Conservation (phyloP, 2,888 invertebrate genomes). For the Leptinotarsa rubiginosa region DNA sequence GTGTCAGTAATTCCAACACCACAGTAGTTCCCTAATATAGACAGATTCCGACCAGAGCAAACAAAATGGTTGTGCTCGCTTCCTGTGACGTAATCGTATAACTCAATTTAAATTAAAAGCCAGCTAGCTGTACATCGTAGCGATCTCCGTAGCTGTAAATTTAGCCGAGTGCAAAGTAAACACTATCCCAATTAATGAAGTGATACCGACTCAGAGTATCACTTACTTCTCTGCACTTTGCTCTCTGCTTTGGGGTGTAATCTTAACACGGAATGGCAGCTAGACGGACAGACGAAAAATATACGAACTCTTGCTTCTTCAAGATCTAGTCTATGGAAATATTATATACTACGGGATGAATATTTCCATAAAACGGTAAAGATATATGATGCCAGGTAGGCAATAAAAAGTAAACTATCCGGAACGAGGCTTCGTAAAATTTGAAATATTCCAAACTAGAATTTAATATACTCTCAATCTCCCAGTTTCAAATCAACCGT, state of each 20-base stretch:
- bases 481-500: neutral
- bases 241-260: slow-evolving; percentile 7
- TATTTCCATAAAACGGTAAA: neutral
- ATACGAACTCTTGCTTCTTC: neutral
- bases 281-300: slow-evolving; percentile 3
- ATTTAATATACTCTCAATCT: neutral
- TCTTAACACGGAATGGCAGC: slow-evolving; percentile 17
- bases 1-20: slow-evolving; percentile 11
- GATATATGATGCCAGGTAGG: neutral
- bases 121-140: slow-evolving; percentile 33
- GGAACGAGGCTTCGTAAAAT: neutral
- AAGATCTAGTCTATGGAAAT: too few species aligned
- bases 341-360: too few species aligned
- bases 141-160: slow-evolving; percentile 32
- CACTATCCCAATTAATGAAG: slow-evolving; percentile 43
- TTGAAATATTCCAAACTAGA: neutral
- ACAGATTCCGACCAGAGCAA: slow-evolving; percentile 34
- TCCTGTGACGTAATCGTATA: slow-evolving; percentile 36
- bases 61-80: slow-evolving; percentile 34
- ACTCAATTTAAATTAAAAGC: slow-evolving; percentile 41
- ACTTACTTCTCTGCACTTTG: slow-evolving; percentile 29
- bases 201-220: slow-evolving; percentile 34
- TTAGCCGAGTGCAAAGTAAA: slow-evolving; percentile 41
- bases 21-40: slow-evolving; percentile 11
- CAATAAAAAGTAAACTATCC: neutral